Conservation (phyloP, 2,888 invertebrate genomes). For the Diabrotica balteata region DNA sequence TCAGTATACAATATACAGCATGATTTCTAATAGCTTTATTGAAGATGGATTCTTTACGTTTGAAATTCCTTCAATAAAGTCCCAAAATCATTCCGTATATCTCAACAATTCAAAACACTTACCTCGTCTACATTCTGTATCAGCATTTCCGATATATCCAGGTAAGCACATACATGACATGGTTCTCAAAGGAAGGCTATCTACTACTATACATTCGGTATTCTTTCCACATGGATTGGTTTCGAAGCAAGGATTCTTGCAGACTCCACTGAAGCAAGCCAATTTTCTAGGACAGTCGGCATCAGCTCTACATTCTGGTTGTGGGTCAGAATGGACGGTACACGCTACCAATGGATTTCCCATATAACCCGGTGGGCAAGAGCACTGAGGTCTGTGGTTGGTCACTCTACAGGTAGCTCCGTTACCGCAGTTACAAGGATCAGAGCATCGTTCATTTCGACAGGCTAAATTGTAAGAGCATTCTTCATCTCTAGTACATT, state of each 20-base stretch:
- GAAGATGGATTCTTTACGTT: too few species aligned
- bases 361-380: constrained; percentile 81
- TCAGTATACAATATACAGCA: too few species aligned
- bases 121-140: constrained; percentile 83
- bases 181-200: constrained; percentile 85
- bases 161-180: constrained; percentile 87
- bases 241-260: constrained; percentile 80
- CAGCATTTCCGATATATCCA: constrained; percentile 86
- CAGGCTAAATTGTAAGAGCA: constrained; percentile 84
- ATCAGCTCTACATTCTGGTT: constrained; percentile 77
- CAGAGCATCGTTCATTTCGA: constrained; percentile 76
- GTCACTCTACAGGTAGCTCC: constrained; percentile 78
- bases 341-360: constrained; percentile 80
- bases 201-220: constrained; percentile 84
- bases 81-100: background rate
- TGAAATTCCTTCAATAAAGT: too few species aligned
- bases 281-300: constrained; percentile 85
- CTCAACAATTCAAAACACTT: constrained; percentile 50
- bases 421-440: constrained; percentile 85
- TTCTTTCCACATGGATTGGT: constrained; percentile 81
- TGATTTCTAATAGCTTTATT: too few species aligned
- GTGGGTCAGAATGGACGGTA: constrained; percentile 64
- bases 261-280: constrained; percentile 81
- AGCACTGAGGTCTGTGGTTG: constrained; percentile 79
- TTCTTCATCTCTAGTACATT: constrained; percentile 78